Evolutionary conservation across 2,888 invertebrate species (phyloP).

Genomic region (Trimorus sp.): DNA sequence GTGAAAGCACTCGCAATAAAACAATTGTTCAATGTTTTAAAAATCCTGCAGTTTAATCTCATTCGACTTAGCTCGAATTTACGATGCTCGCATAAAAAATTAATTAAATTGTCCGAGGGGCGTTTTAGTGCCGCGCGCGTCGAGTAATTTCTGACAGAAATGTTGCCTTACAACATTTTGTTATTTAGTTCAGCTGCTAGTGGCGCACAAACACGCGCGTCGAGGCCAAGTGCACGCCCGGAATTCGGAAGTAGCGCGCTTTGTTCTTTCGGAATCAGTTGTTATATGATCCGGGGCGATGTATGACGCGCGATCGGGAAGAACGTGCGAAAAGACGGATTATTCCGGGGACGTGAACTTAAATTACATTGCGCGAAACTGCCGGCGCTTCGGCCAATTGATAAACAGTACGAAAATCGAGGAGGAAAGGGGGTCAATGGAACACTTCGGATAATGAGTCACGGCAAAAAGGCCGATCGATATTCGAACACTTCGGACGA

Average conservation of each 20-base stretch:
- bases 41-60: too few relatives aligned
- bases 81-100: conserved; percentile 13
- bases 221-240: conserved; percentile 14
- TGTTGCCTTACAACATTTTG: conserved; percentile 32
- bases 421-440: conserved; percentile 12
- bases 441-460: conserved; percentile 28
- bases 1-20: neutral
- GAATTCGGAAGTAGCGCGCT: conserved; percentile 42
- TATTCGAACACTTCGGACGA: too few relatives aligned
- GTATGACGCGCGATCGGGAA: conserved; percentile 31
- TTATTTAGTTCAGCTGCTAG: conserved; percentile 29
- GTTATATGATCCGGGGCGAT: conserved; percentile 37
- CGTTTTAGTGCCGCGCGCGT: conserved; percentile 11
- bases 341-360: conserved; percentile 7
- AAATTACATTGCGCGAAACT: conserved; percentile 9
- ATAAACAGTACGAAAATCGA: conserved; percentile 11
- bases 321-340: conserved; percentile 1
- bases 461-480: neutral
- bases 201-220: neutral
- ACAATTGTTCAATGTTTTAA: conserved; percentile 1
- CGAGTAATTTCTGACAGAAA: conserved; percentile 34
- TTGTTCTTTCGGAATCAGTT: conserved; percentile 50
- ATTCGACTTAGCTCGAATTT: conserved; percentile 9
- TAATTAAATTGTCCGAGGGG: conserved; percentile 21
- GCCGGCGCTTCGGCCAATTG: conserved; percentile 7